A percentile compares a stretch with the other conserved stretches of the same genome.
These are phyloP conservation scores for Cephonodes hylas DNA, from an alignment of 2,888 invertebrate genomes.

Conservation along the genomic window DNA sequence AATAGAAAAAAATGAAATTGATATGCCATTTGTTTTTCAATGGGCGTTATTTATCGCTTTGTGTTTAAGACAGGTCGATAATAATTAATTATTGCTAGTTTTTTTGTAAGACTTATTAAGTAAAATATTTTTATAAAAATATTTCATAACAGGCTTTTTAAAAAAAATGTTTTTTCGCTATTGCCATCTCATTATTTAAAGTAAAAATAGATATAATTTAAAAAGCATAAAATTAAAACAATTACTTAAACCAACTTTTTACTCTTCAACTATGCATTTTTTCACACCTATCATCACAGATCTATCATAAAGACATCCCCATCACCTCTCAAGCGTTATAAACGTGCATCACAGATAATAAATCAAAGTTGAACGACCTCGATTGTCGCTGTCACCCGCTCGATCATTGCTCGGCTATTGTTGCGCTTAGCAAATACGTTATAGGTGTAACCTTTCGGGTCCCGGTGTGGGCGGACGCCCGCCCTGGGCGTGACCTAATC, in stretches of 20 bases:
- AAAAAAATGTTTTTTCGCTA: too few relatives aligned
- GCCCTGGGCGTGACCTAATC: conserved; percentile 53
- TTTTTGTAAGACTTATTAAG: too few relatives aligned
- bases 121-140: not conserved
- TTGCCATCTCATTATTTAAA: too few relatives aligned
- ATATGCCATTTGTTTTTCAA: too few relatives aligned
- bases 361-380: conserved; percentile 50
- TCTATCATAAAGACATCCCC: not conserved
- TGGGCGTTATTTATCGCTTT: too few relatives aligned
- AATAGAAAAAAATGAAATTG: not conserved
- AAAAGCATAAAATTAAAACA: too few relatives aligned
- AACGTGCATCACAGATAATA: conserved; percentile 33
- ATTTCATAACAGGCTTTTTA: not conserved
- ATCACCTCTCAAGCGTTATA: conserved; percentile 7
- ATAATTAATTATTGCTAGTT: too few relatives aligned
- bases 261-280: too few relatives aligned
- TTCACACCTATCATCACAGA: not conserved
- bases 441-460: conserved; percentile 52
- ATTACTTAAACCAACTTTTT: too few relatives aligned
- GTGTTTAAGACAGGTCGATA: too few relatives aligned
- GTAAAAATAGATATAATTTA: too few relatives aligned
- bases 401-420: conserved; percentile 44
- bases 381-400: conserved; percentile 39
- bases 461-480: conserved; percentile 45
- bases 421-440: conserved; percentile 35